Conservation (phyloP, 2,113 vertebrate species). For the Sapayoa aenigma region DNA sequence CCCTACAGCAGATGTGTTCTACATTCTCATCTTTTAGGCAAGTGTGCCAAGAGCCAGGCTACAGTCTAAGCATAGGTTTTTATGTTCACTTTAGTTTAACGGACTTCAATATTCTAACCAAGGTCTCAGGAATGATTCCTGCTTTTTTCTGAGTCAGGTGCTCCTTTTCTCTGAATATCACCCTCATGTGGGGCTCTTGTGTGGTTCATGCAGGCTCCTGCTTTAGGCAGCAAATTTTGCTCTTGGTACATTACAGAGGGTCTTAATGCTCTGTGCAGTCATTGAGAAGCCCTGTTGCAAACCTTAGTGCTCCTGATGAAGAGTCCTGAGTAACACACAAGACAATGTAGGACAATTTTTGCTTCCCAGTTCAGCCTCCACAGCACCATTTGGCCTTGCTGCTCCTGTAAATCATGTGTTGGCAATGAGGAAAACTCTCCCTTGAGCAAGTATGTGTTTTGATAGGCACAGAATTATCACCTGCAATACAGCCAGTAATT, state of each 20-base stretch:
- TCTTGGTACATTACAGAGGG: neutral
- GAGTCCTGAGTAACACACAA: neutral
- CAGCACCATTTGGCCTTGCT: neutral
- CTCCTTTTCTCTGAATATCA: neutral
- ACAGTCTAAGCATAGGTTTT: neutral
- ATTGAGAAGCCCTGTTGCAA: neutral
- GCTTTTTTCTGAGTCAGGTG: neutral
- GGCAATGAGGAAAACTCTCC: neutral
- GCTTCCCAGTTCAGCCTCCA: neutral
- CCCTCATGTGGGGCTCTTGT: neutral
- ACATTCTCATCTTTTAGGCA: neutral
- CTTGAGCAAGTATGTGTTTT: neutral
- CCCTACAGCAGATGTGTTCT: neutral
- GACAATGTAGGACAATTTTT: neutral
- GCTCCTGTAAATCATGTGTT: neutral
- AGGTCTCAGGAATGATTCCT: neutral
- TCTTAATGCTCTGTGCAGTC: neutral
- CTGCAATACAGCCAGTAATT: neutral
- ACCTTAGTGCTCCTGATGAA: neutral
- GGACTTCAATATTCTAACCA: neutral
- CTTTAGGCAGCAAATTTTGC: neutral
- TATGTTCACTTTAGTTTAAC: neutral
- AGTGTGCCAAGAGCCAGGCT: neutral
- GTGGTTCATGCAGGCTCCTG: neutral
- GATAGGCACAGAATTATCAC: neutral